Percentiles rank a stretch among this genome's conserved stretches.
phyloP scores from a whole-genome alignment of 2,888 invertebrate species.

The Agrilus biguttatus region DNA sequence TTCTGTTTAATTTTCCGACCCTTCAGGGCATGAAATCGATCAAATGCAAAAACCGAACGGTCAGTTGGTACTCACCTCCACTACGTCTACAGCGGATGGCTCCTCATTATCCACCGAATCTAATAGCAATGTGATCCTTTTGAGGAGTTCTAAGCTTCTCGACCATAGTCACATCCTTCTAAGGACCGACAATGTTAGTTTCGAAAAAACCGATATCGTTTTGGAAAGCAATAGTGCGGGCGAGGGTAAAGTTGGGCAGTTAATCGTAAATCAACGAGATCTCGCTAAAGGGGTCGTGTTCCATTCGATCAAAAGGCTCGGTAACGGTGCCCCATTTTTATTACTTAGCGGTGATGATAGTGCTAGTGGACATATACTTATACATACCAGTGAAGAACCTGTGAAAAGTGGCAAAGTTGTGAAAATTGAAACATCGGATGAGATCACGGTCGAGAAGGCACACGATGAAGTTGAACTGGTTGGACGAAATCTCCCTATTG shows the following conservation, averaged over 20 bases:
- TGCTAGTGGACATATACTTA: slow-evolving; percentile 23
- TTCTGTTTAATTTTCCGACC: too few species aligned
- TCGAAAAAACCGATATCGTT: slow-evolving; percentile 18
- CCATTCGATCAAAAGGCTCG: slow-evolving; percentile 28
- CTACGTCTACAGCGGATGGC: slow-evolving; percentile 15
- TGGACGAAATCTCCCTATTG: slow-evolving; percentile 17
- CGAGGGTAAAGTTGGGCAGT: slow-evolving; percentile 23
- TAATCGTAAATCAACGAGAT: slow-evolving; percentile 27
- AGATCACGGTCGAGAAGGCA: slow-evolving; percentile 15
- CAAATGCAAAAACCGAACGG: slow-evolving; percentile 23
- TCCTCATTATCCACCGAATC: slow-evolving; percentile 14
- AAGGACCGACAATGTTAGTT: slow-evolving; percentile 18
- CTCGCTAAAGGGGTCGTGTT: slow-evolving; percentile 25
- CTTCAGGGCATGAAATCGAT: too few species aligned
- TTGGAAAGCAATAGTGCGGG: slow-evolving; percentile 17
- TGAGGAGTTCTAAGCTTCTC: slow-evolving; percentile 22
- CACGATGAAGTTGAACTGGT: too few species aligned
- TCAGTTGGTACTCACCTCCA: slow-evolving; percentile 19
- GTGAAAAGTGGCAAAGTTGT: slow-evolving; percentile 12
- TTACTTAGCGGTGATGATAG: slow-evolving; percentile 25
- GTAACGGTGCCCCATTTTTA: slow-evolving; percentile 25
- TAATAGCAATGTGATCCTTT: slow-evolving; percentile 24
- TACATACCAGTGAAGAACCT: slow-evolving; percentile 23
- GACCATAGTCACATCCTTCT: slow-evolving; percentile 25
- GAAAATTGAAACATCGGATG: slow-evolving; percentile 12